Evolutionary conservation across 2,888 invertebrate genomes (phyloP), one percentile per base, ranked within the genome.

Genomic region (Pimpla rufipes): DNA sequence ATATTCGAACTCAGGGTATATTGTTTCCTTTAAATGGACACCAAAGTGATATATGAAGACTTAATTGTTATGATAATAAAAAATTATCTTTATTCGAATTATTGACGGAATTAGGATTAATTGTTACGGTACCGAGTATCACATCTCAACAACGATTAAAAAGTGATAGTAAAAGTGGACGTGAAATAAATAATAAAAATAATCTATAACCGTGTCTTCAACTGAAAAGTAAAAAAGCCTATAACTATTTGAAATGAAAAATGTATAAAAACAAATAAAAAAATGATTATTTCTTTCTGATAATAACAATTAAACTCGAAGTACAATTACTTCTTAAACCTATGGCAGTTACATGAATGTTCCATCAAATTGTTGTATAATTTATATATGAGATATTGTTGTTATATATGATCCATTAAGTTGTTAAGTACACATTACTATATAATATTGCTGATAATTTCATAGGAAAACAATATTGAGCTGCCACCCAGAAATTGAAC

Each of bases 211-310:
- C 45, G n/a, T 45, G 45, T 6, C 45, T 45, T 10, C 11, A 45
- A 45, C n/a, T 45, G 45, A 45, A 45, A 45, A 45, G n/a, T 45
- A n/a, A 45, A 45, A 45, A 45, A 45, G 45, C 45, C 45, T 45
- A 45, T 5, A n/a, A 45, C 5, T 45, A 45, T 45, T 13, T 45
- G 45, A 45, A 45, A 45, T 45, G 45, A n/a, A 45, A 45, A 45
- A n/a, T 45, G 45, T 45, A 45, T n/a, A 45, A 45, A 45, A 13
- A 45, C n/a, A 45, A 45, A 45, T 45, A n/a, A 45, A n/a, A 45
- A 3, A 45, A 45, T 45, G n/a, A 45, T 45, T 45, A 45, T 45
- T n/a, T 13, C n/a, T 45, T 45, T 45, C 45, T 45, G 13, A n/a
- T 2, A 45, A 45, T 3, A 45, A 45, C 45, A 45, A 45, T 45